These are phyloP conservation scores for Napeogenes sylphis DNA, from an alignment of 2,888 invertebrate species.

Conservation along the genomic window DNA sequence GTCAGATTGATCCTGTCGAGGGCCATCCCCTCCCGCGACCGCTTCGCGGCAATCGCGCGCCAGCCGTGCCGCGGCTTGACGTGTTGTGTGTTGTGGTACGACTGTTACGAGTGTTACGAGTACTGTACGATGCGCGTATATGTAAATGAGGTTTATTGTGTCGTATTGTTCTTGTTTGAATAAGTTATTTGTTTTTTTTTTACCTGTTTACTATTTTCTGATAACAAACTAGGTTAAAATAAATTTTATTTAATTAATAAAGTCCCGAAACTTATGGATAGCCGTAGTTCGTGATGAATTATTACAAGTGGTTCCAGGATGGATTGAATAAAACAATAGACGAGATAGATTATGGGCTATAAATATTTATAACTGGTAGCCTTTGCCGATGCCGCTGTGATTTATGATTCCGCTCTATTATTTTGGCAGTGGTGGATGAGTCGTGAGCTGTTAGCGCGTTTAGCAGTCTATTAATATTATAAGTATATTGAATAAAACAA, in stretches of 20 bases:
- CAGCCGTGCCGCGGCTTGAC: slow-evolving; percentile 72
- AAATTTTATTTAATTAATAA: slow-evolving; percentile 10
- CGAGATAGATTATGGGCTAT: slow-evolving; percentile 42
- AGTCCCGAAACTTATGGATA: slow-evolving; percentile 7
- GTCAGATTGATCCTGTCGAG: slow-evolving; percentile 59
- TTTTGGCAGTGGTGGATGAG: slow-evolving; percentile 39
- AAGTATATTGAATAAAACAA: too few relatives aligned
- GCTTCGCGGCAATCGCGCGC: slow-evolving; percentile 68
- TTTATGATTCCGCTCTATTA: slow-evolving; percentile 41
- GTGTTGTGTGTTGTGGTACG: slow-evolving; percentile 34
- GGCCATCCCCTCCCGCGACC: slow-evolving; percentile 61
- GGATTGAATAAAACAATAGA: slow-evolving; percentile 42
- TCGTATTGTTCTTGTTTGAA: slow-evolving; percentile 10
- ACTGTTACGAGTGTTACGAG: slow-evolving; percentile 42
- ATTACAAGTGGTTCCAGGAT: slow-evolving; percentile 22
- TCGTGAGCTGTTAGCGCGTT: slow-evolving; percentile 11
- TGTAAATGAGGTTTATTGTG: slow-evolving; percentile 11
- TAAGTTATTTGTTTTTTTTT: not conserved
- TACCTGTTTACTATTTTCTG: not conserved
- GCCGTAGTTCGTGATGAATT: slow-evolving; percentile 19
- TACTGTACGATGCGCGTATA: slow-evolving; percentile 38
- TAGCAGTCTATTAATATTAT: not conserved
- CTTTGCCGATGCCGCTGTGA: slow-evolving; percentile 40
- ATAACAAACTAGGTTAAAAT: not conserved
- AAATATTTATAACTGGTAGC: slow-evolving; percentile 52